Evolutionary conservation across 1,140 invertebrate species (phyloP).

Genomic region (Cyrtorhinus lividipennis): DNA sequence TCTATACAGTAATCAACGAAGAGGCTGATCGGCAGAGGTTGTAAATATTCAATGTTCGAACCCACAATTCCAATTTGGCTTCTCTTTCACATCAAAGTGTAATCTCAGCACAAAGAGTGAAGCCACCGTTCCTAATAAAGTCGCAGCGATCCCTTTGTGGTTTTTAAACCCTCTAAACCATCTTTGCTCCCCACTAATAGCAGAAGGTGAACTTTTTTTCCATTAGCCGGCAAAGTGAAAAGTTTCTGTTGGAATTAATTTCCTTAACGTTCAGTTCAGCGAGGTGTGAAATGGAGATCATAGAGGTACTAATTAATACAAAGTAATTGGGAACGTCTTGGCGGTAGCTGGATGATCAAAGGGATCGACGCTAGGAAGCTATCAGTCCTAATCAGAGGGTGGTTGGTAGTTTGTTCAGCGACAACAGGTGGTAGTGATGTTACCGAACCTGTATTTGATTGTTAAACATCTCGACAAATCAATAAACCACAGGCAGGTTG

Average conservation of each 20-base stretch:
- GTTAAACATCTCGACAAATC: slow-evolving; percentile 7
- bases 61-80: too few species aligned
- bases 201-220: too few species aligned
- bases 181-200: too few species aligned
- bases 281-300: slow-evolving; percentile 7
- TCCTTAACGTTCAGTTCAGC: neutral
- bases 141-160: too few species aligned
- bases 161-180: too few species aligned
- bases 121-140: too few species aligned
- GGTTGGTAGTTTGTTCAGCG: neutral
- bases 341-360: neutral
- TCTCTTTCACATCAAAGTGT: too few species aligned
- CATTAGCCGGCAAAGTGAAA: too few species aligned
- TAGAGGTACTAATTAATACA: slow-evolving; percentile 1
- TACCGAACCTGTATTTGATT: slow-evolving; percentile 2
- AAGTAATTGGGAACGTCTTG: slow-evolving; percentile 3
- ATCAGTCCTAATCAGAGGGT: neutral
- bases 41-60: too few species aligned
- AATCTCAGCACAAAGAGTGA: too few species aligned
- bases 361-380: neutral
- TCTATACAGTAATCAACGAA: too few species aligned
- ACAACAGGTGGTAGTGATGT: slow-evolving; percentile 6
- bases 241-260: neutral
- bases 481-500: neutral
- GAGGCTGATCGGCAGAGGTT: too few species aligned